phyloP scores from a whole-genome alignment of 53 echinoderm and acorn worm species.

The Hippasteria phrygiana region DNA sequence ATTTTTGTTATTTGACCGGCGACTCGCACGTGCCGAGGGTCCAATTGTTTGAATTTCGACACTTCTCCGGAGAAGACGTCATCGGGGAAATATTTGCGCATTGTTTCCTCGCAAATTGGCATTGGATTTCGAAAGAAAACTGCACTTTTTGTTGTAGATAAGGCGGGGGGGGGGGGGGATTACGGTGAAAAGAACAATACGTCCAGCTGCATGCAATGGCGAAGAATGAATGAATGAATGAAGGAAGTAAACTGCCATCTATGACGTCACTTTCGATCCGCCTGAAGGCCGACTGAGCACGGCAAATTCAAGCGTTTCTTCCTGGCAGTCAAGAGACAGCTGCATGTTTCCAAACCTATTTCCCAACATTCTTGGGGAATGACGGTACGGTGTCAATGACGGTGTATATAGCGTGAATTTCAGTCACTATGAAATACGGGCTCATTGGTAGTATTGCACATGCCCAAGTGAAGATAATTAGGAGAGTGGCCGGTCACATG shows the following conservation, averaged over 20 bases:
- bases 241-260: neutral
- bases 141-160: neutral
- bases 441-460: no score
- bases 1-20: neutral
- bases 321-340: neutral
- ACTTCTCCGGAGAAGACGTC: slow-evolving; percentile 32
- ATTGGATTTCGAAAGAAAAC: slow-evolving; percentile 36
- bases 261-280: slow-evolving; percentile 59
- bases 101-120: neutral
- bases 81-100: slow-evolving; percentile 42
- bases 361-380: neutral
- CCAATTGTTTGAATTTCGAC: slow-evolving; percentile 51
- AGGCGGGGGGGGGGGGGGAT: neutral
- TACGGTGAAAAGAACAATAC: neutral
- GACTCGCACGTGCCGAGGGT: neutral
- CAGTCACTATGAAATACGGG: no score
- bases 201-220: neutral
- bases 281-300: neutral
- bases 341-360: neutral
- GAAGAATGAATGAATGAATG: neutral
- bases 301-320: neutral
- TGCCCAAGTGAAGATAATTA: no score
- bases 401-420: no score
- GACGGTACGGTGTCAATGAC: no score
- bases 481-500: no score